Evolutionary conservation across 2,113 vertebrate species (phyloP).

Genomic region (Cinclus cinclus): DNA sequence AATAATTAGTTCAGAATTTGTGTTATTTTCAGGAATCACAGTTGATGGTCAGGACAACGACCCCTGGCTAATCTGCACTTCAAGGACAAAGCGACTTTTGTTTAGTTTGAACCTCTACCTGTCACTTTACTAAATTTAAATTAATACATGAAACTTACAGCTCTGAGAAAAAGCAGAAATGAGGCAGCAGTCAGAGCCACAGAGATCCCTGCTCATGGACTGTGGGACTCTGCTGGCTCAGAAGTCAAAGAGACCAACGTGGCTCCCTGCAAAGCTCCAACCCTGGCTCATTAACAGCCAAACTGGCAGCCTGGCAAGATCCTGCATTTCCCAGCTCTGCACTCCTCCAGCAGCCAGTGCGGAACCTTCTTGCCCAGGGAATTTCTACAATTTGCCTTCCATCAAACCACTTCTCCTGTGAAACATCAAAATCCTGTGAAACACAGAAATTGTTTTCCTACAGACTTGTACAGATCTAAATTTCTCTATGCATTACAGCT

Average conservation of each 20-base stretch:
- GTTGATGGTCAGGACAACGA: neutral
- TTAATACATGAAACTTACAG: neutral
- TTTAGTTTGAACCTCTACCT: neutral
- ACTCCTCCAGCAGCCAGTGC: neutral
- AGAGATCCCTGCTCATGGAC: neutral
- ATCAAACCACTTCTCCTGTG: neutral
- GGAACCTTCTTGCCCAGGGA: neutral
- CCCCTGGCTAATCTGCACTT: neutral
- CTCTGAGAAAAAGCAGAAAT: neutral
- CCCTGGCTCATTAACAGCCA: neutral
- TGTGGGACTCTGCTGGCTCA: neutral
- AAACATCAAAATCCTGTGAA: neutral
- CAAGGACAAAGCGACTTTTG: neutral
- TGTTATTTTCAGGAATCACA: neutral
- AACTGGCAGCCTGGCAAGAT: neutral
- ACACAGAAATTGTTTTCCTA: neutral
- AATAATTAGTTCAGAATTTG: neutral
- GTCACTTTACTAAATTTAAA: neutral
- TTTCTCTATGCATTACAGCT: neutral
- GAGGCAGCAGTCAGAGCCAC: neutral
- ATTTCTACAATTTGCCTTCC: neutral
- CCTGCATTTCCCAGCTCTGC: neutral
- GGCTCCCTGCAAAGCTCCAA: neutral
- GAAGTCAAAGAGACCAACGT: fast-evolving
- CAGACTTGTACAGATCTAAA: neutral